A percentile compares a stretch with the other conserved stretches of the same genome.
phyloP scores from a whole-genome alignment of 2,888 invertebrate genomes.

The Leptinotarsa juncta region DNA sequence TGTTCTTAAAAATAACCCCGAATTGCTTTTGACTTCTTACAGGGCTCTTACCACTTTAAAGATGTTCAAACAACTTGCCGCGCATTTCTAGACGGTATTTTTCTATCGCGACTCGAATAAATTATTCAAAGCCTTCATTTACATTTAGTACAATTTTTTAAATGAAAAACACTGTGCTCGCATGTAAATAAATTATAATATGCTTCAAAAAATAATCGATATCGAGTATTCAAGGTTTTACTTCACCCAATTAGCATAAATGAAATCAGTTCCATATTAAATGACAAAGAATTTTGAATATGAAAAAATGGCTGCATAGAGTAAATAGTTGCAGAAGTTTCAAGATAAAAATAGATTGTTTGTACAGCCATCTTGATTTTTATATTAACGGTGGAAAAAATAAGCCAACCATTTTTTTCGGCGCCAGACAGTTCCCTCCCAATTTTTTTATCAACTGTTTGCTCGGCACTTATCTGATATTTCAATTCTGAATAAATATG shows the following conservation, averaged over 20 bases:
- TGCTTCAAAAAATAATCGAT: neutral
- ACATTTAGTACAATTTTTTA: conserved; percentile 5
- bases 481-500: conserved; percentile 32
- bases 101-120: neutral
- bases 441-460: conserved; percentile 43
- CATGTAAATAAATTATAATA: neutral
- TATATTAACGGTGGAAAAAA: conserved; percentile 48
- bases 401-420: conserved; percentile 45
- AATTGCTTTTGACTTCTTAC: neutral
- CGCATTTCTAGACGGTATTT: conserved; percentile 5
- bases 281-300: conserved; percentile 17
- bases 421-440: conserved; percentile 38
- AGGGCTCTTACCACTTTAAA: neutral
- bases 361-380: conserved; percentile 63
- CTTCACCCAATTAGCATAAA: conserved; percentile 27
- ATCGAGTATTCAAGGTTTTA: neutral
- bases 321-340: conserved; percentile 37
- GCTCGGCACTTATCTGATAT: conserved; percentile 38
- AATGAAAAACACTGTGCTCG: neutral
- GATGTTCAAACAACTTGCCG: conserved; percentile 7
- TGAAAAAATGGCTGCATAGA: conserved; percentile 41
- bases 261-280: conserved; percentile 31
- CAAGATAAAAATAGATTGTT: conserved; percentile 64
- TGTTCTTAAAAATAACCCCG: conserved; percentile 33
- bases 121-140: conserved; percentile 9